Percentiles rank a stretch among this genome's conserved stretches.
Evolutionary conservation across 2,888 invertebrate genomes (phyloP).

Genomic region (Drosophila neotestacea): DNA sequence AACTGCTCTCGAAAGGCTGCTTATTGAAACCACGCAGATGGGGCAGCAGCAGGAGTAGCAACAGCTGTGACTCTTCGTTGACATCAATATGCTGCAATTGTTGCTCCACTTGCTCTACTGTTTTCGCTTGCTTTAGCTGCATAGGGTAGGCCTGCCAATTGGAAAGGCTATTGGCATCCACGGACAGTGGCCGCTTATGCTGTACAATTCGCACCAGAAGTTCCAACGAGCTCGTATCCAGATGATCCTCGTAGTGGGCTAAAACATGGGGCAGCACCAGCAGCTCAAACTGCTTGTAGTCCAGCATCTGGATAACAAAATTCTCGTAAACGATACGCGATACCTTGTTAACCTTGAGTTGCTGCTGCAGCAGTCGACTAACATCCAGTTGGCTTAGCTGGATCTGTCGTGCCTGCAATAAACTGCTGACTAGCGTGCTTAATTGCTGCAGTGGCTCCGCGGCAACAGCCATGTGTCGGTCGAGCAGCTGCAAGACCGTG

Average conservation of each 20-base stretch:
- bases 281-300: conserved; percentile 90
- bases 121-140: conserved; percentile 85
- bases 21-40: conserved; percentile 77
- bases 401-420: conserved; percentile 88
- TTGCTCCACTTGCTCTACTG: conserved; percentile 61
- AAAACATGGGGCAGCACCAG: conserved; percentile 90
- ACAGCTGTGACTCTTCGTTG: conserved; percentile 83
- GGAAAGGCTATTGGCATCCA: conserved; percentile 87
- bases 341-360: conserved; percentile 86
- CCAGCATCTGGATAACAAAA: conserved; percentile 89
- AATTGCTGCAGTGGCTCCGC: conserved; percentile 40
- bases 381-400: conserved; percentile 91
- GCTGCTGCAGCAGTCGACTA: conserved; percentile 88
- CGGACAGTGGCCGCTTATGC: conserved; percentile 88
- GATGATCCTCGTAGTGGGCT: conserved; percentile 87
- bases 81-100: conserved; percentile 51
- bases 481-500: conserved; percentile 85
- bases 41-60: conserved; percentile 76
- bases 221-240: conserved; percentile 87
- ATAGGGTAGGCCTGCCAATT: conserved; percentile 90
- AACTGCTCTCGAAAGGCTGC: conserved; percentile 38
- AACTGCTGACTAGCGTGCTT: conserved; percentile 86
- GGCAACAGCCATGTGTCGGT: conserved; percentile 33
- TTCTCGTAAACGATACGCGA: conserved; percentile 87
- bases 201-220: conserved; percentile 89